phyloP scores from a whole-genome alignment of 2,888 invertebrate species.

The Pterostichus niger region DNA sequence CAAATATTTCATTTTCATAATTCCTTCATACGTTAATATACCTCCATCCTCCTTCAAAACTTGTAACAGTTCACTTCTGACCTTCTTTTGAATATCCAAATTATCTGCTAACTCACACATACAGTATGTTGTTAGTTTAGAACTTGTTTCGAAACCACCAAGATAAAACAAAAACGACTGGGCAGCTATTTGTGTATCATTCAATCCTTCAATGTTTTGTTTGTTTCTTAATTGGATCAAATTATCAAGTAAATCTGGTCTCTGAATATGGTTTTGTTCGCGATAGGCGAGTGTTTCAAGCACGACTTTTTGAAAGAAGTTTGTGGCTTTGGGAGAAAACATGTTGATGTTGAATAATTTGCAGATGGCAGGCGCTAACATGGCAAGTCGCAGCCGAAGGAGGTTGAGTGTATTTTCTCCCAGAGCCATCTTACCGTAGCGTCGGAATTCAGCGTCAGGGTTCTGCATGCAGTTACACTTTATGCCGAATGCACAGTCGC shows the following conservation, averaged over 20 bases:
- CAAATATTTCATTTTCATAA: slow-evolving; percentile 78
- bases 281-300: slow-evolving; percentile 68
- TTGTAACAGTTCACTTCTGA: slow-evolving; percentile 75
- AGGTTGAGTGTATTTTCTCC: slow-evolving; percentile 68
- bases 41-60: slow-evolving; percentile 74
- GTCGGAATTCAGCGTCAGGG: slow-evolving; percentile 71
- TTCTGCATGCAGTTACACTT: slow-evolving; percentile 72
- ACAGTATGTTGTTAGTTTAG: slow-evolving; percentile 76
- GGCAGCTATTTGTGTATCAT: slow-evolving; percentile 74
- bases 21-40: slow-evolving; percentile 76
- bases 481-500: slow-evolving; percentile 74
- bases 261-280: slow-evolving; percentile 61
- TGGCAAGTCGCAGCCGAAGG: background rate
- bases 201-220: background rate
- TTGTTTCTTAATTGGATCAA: slow-evolving; percentile 8
- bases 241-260: slow-evolving; percentile 68
- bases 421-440: slow-evolving; percentile 71
- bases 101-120: slow-evolving; percentile 78
- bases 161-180: slow-evolving; percentile 79
- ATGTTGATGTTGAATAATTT: slow-evolving; percentile 55
- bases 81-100: slow-evolving; percentile 76
- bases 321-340: slow-evolving; percentile 67
- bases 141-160: slow-evolving; percentile 79
- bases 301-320: slow-evolving; percentile 69
- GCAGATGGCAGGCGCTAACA: slow-evolving; percentile 20